A percentile compares a stretch with the other conserved stretches of the same genome.
These are phyloP conservation scores for Eupithecia exiguata DNA, from an alignment of 2,888 invertebrate species.

Conservation along the genomic window DNA sequence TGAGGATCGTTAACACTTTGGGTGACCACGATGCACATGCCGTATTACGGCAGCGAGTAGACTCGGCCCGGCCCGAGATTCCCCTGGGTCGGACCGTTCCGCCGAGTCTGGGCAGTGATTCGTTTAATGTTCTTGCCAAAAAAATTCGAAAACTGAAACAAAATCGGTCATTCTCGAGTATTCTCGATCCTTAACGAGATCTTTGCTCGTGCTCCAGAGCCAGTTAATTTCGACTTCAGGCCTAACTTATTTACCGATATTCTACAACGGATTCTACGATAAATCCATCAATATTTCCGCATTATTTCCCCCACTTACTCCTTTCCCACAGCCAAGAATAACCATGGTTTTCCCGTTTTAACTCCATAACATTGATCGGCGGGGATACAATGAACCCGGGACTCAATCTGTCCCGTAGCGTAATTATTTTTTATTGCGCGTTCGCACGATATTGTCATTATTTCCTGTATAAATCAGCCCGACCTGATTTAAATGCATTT, in stretches of 20 bases:
- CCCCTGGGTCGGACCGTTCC: no score
- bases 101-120: no score
- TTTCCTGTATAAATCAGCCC: constrained; percentile 28
- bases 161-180: neutral
- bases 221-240: neutral
- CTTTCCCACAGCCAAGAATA: constrained; percentile 14
- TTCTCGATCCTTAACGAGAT: neutral
- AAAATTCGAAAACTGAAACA: no score
- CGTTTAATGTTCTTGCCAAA: no score
- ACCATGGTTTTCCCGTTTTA: constrained; percentile 28
- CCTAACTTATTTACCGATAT: neutral
- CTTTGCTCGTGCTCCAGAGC: neutral
- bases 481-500: neutral
- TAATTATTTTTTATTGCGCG: constrained; percentile 42
- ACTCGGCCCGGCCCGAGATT: no score
- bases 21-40: no score
- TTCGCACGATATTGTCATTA: constrained; percentile 40
- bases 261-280: constrained; percentile 4
- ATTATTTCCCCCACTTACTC: neutral
- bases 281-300: constrained; percentile 23
- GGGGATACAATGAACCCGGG: constrained; percentile 37
- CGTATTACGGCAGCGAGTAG: no score
- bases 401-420: constrained; percentile 37
- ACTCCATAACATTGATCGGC: constrained; percentile 35
- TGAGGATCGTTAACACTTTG: no score